Base-by-base conservation (phyloP, 92 coral and sea anemone genomes). In the Parazoanthus swiftii region DNA sequence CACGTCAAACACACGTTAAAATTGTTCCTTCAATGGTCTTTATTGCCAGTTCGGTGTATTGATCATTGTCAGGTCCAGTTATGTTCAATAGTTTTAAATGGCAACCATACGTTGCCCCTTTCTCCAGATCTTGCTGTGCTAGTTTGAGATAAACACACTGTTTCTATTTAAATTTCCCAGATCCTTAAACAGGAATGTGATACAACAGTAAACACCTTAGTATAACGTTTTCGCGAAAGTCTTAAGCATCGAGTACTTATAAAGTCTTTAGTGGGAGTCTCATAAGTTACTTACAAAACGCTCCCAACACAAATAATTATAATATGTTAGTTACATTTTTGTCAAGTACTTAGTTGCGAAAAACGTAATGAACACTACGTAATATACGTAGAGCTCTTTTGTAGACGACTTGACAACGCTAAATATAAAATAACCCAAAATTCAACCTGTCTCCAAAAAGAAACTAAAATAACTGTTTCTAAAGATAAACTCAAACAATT, bases 21-120 rank as follows among this genome's bases (percentile, higher is more conserved):
- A 26, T n/a, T 50, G 63, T 26, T 46, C 37, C 43, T 79, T 10
- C 82, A 79, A 48, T 39, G 82, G 67, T 29, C 33, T 83, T 83
- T 67, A 67, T 83, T 67, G 66, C 59, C 76, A 81, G 21, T 38
- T 82, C 15, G 38, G 86, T 65, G 26, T 43, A 3, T 68, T n/a
- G 77, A 67, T 73, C 74, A 82, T 48, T 70, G 87, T 84, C 87
- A 50, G 78, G 18, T 84, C 87, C 87, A 46, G 66, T 70, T 29
- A 82, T 36, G 65, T 26, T 81, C 20, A 81, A 65, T 15, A 81
- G 66, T 51, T 14, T 50, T 29, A 29, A 8, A 3, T 33, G 16
- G 15, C 76, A 43, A 63, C 48, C 87, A 84, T 68, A 33, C 46
- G 79, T 44, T 71, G 66, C 87, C 77, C n/a, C 79, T 84, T 29